Conservation (phyloP, 2,797 vertebrate species). For the Premnoplex brunnescens region DNA sequence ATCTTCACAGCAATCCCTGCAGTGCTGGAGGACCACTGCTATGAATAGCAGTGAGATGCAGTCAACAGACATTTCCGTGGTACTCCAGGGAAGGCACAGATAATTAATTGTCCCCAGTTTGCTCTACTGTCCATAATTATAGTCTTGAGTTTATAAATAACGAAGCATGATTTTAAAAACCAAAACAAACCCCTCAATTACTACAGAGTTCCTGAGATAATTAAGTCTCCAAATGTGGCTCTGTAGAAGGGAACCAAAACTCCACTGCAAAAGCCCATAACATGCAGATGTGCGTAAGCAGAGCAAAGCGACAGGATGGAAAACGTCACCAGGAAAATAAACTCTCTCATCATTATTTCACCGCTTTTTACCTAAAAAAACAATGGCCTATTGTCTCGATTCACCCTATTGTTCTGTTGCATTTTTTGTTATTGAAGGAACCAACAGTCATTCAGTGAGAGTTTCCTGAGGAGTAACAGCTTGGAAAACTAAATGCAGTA, state of each 20-base stretch:
- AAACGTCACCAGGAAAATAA: conserved; percentile 55
- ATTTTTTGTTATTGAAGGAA: conserved; percentile 44
- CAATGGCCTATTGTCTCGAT: conserved; percentile 60
- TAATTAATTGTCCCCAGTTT: conserved; percentile 45
- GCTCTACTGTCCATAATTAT: conserved; percentile 45
- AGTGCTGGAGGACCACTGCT: neutral
- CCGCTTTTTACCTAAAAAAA: conserved; percentile 46
- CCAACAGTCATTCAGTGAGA: neutral
- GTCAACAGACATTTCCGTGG: conserved; percentile 14
- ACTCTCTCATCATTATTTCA: conserved; percentile 55
- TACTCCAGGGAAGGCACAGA: conserved; percentile 29
- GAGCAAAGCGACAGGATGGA: conserved; percentile 38
- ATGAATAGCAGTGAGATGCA: conserved; percentile 45
- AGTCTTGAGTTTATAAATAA: conserved; percentile 61
- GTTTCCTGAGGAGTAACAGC: conserved; percentile 49
- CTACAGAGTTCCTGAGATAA: conserved; percentile 40
- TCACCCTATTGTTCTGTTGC: conserved; percentile 39
- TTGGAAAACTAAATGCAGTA: conserved; percentile 18
- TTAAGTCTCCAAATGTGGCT: conserved; percentile 50
- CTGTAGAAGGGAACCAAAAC: conserved; percentile 9
- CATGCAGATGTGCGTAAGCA: conserved; percentile 42
- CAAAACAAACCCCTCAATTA: conserved; percentile 43
- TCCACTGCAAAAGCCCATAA: neutral
- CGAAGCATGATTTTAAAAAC: neutral
- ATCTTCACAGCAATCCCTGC: neutral